Percentiles rank a stretch among this genome's conserved stretches.
Conservation (phyloP, 1,140 invertebrate genomes). For the Zaprionus ornatus region DNA sequence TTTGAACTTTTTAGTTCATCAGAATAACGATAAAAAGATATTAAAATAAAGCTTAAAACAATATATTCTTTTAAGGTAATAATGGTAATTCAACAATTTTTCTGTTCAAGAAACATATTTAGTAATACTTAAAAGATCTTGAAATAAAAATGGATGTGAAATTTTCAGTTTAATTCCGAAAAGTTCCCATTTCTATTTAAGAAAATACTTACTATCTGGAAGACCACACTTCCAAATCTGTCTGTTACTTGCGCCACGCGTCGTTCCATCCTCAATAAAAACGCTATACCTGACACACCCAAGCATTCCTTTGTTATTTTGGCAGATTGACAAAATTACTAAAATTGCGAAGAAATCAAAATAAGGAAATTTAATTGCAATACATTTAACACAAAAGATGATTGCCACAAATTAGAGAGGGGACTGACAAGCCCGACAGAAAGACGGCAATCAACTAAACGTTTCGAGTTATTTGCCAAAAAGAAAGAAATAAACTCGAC, state of each 20-base stretch:
- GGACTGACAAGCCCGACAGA: conserved; percentile 18
- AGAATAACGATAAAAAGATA: too few species aligned
- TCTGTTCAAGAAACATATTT: too few species aligned
- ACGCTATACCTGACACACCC: not conserved
- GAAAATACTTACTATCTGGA: too few species aligned
- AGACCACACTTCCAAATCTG: too few species aligned
- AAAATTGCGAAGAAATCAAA: not conserved
- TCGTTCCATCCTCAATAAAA: not conserved
- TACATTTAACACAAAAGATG: conserved; percentile 68
- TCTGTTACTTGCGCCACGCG: not conserved
- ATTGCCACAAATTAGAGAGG: conserved; percentile 67
- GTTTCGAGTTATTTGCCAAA: conserved; percentile 57
- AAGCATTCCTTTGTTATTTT: not conserved
- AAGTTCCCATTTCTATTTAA: too few species aligned
- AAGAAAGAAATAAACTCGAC: conserved; percentile 69
- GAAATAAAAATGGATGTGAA: too few species aligned
- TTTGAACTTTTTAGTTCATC: too few species aligned
- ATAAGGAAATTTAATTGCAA: conserved; percentile 31
- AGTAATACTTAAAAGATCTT: too few species aligned
- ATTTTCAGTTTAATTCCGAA: too few species aligned
- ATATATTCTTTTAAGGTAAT: too few species aligned
- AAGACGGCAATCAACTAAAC: conserved; percentile 82
- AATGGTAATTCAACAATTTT: too few species aligned
- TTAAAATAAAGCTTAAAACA: not conserved
- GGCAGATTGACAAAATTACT: not conserved